phyloP scores from a whole-genome alignment of 2,888 invertebrate genomes.

The Rhogogaster chlorosoma region DNA sequence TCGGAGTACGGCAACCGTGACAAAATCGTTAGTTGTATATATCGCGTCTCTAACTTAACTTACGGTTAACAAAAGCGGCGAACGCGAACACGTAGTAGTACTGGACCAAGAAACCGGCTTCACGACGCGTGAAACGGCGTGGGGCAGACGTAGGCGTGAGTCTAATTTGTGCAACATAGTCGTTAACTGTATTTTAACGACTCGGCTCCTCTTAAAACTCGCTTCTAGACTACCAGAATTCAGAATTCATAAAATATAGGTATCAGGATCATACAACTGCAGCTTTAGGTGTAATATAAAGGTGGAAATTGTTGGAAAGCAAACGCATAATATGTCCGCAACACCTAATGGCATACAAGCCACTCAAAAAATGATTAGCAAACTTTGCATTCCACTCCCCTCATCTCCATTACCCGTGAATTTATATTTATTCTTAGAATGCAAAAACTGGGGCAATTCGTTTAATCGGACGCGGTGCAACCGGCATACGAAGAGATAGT shows the following conservation, averaged over 20 bases:
- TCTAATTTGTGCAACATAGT: slow-evolving; percentile 48
- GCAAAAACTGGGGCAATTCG: slow-evolving; percentile 34
- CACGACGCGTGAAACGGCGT: slow-evolving; percentile 45
- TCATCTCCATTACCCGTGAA: neutral
- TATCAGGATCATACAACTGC: slow-evolving; percentile 5
- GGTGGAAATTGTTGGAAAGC: neutral
- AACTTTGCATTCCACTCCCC: neutral
- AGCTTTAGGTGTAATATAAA: neutral
- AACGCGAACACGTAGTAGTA: neutral
- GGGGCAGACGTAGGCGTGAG: slow-evolving; percentile 36
- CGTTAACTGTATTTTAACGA: slow-evolving; percentile 49
- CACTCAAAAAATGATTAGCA: slow-evolving; percentile 16
- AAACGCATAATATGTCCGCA: neutral
- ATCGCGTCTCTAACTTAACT: neutral
- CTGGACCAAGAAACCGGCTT: slow-evolving; percentile 46
- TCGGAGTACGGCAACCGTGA: slow-evolving; percentile 11
- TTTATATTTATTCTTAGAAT: neutral
- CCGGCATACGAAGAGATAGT: neutral
- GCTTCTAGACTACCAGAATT: neutral
- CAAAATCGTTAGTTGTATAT: slow-evolving; percentile 7
- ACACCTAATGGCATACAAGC: neutral
- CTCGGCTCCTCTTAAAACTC: slow-evolving; percentile 6
- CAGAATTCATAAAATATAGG: neutral
- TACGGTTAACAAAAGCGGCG: slow-evolving; percentile 18
- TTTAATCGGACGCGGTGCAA: slow-evolving; percentile 22